Base-by-base conservation (phyloP, 2,113 vertebrate species). In the Lates calcarifer region DNA sequence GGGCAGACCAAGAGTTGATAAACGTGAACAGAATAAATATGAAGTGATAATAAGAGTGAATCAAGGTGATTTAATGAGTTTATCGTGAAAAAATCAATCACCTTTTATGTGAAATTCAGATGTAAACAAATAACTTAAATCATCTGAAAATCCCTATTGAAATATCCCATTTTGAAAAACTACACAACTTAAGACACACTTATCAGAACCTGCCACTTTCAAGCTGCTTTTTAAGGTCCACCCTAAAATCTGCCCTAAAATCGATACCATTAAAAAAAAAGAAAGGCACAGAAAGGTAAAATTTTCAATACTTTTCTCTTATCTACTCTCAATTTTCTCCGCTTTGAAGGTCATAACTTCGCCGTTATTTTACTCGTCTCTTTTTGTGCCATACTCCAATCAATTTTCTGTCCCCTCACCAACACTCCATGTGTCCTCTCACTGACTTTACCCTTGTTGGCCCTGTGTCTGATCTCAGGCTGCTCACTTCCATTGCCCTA, bases 231-330 rank as follows among this genome's bases (percentile, higher is more conserved):
- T 43, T 58, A 57, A 61, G 18, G 24, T 20, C n/a, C 11, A 37
- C 24, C n/a, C n/a, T 49, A 45, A 79, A n/a, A n/a, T n/a, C n/a
- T 51, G 51, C 33, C 20, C 20, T 49, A 11, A 60, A 70, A 69
- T 80, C 68, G 66, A 80, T 67, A 79, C 5, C 1, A 6, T 29
- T 24, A 65, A 61, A 64, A 80, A 58, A 12, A 60, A 8, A 51
- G n/a, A 0, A 1, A 11, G 33, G 18, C 26, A 58, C 20, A 24
- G n/a, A 56, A 22, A 26, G 53, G 18, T 37, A n/a, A 51, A 41
- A 53, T 43, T 51, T 61, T 63, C 3, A 37, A 80, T 83, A 68
- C 33, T 68, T 76, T 80, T 28, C 35, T 51, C 22, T 39, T 69
- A 57, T 26, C 35, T 26, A 6, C 33, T 6, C 56, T 63, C 5